Conservation (phyloP, 2,797 vertebrate species). For the Sebastiscus albofasciatus region DNA sequence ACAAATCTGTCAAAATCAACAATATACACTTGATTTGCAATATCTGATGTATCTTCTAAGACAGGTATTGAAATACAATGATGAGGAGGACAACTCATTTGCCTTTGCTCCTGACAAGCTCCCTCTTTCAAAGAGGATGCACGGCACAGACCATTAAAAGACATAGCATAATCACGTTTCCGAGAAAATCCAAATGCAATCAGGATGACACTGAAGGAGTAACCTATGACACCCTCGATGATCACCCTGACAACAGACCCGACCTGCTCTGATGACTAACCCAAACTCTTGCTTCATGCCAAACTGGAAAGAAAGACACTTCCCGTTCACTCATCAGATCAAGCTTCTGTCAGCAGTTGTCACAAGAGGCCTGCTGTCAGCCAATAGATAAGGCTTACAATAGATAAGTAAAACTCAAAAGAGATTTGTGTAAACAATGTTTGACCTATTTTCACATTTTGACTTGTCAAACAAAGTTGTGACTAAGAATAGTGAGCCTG, state of each 20-base stretch:
- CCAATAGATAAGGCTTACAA: neutral
- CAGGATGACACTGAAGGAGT: neutral
- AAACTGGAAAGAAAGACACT: constrained; percentile 25
- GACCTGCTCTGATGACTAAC: constrained; percentile 6
- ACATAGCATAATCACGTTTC: neutral
- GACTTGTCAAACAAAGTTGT: neutral
- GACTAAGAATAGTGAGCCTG: neutral
- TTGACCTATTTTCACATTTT: neutral
- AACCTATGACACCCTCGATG: neutral
- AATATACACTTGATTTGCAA: neutral
- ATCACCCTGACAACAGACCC: neutral
- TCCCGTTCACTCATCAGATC: neutral
- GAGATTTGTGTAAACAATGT: neutral
- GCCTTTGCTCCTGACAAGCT: neutral
- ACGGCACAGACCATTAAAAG: neutral
- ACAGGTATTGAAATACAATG: neutral
- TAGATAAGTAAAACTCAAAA: neutral
- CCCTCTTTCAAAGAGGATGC: neutral
- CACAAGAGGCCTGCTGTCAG: constrained; percentile 1
- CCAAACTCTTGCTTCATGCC: neutral
- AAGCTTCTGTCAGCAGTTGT: neutral
- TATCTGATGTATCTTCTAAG: neutral
- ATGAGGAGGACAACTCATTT: neutral
- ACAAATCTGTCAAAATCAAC: neutral
- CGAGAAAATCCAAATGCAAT: neutral